These are phyloP conservation scores for Montipora efflorescens DNA, from an alignment of 64 coral and sea anemone species.

Conservation along the genomic window DNA sequence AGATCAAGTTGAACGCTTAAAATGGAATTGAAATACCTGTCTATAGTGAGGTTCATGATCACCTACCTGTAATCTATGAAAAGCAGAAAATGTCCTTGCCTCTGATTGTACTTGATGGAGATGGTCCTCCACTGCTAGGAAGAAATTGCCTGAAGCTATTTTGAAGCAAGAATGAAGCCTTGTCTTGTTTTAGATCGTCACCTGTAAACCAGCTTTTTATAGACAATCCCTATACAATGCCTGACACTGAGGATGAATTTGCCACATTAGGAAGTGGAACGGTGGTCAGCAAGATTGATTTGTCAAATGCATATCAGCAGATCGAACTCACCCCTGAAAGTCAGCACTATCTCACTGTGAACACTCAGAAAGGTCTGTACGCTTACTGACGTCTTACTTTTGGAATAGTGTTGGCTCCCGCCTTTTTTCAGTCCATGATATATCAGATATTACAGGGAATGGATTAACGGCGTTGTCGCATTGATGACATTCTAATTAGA, in stretches of 20 bases:
- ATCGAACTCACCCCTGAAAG: constrained; percentile 56
- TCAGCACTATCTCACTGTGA: constrained; percentile 52
- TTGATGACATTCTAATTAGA: constrained; percentile 23
- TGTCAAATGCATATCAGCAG: constrained; percentile 68
- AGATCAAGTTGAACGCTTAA: constrained; percentile 35
- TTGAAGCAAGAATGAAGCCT: neutral
- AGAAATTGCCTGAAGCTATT: neutral
- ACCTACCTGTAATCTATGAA: neutral
- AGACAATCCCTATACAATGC: constrained; percentile 32
- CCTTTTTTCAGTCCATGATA: neutral
- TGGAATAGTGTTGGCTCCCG: constrained; percentile 60
- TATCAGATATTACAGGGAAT: constrained; percentile 26
- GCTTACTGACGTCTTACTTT: constrained; percentile 37
- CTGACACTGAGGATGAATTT: neutral
- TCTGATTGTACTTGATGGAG: neutral
- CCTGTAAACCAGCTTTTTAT: constrained; percentile 15
- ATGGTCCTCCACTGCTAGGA: neutral
- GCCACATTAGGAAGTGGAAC: constrained; percentile 38
- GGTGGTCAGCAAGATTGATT: constrained; percentile 52
- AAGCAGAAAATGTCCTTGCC: neutral
- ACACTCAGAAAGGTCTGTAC: constrained; percentile 60
- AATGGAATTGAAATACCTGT: neutral
- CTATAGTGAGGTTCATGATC: neutral
- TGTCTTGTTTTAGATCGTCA: neutral
- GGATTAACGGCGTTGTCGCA: neutral